These are phyloP conservation scores for Tupaia tana DNA, from an alignment of 2,113 vertebrate genomes.

Conservation along the genomic window DNA sequence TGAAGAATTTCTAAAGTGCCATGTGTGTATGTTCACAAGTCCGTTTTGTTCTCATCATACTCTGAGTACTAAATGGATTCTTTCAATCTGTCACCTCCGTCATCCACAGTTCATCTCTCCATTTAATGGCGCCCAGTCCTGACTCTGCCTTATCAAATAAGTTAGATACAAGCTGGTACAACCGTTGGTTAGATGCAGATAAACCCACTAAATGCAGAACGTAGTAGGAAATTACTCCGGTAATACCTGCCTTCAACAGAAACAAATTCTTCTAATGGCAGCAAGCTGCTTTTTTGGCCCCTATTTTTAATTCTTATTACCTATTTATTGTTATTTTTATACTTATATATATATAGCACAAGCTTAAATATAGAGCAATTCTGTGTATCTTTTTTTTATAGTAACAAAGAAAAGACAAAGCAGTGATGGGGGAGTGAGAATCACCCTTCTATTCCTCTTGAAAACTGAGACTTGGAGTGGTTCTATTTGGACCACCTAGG, in stretches of 20 bases:
- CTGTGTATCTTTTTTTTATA: neutral
- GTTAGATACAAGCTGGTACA: neutral
- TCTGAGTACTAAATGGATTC: neutral
- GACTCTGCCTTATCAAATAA: neutral
- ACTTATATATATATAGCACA: conserved; percentile 19
- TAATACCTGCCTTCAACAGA: neutral
- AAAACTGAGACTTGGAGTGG: conserved; percentile 27
- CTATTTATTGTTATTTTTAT: neutral
- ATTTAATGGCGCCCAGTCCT: neutral
- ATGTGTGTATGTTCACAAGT: neutral
- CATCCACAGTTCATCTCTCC: neutral
- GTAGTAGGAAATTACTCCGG: neutral
- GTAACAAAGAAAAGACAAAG: neutral
- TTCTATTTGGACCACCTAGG: neutral
- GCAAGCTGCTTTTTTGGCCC: neutral
- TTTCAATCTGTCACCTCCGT: neutral
- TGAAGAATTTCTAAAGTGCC: neutral
- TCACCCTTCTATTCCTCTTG: neutral
- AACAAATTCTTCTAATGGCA: neutral
- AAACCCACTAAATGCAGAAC: neutral
- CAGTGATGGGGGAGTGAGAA: neutral
- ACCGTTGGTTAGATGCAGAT: neutral
- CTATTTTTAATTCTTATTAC: neutral
- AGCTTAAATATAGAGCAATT: neutral
- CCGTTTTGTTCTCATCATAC: neutral